phyloP scores from a whole-genome alignment of 2,113 vertebrate genomes.

The Fulica atra region DNA sequence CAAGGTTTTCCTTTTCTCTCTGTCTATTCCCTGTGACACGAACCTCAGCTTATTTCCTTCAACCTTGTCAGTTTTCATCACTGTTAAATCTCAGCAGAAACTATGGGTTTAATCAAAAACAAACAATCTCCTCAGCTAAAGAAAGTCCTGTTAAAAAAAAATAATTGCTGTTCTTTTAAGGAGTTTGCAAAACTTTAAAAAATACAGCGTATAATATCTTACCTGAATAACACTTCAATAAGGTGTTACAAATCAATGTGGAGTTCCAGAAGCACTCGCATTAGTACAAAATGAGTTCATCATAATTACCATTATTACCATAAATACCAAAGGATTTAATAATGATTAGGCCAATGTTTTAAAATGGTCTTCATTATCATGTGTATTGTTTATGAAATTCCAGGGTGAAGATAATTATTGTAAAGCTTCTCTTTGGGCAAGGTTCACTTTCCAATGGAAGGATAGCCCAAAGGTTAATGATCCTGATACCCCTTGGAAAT shows the following conservation, averaged over 20 bases:
- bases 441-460: not conserved
- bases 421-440: not conserved
- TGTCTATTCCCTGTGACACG: not conserved
- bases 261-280: not conserved
- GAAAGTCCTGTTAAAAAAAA: not conserved
- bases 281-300: slow-evolving; percentile 38
- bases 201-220: not conserved
- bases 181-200: slow-evolving; percentile 4
- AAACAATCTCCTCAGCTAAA: not conserved
- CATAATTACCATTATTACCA: slow-evolving; percentile 52
- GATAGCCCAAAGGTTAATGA: not conserved
- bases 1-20: not conserved
- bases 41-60: slow-evolving; percentile 25
- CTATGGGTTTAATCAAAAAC: not conserved
- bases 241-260: not conserved
- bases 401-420: not conserved
- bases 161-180: not conserved
- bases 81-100: slow-evolving; percentile 34
- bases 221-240: not conserved
- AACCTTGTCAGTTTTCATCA: slow-evolving; percentile 51
- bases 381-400: slow-evolving; percentile 38
- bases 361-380: not conserved
- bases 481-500: not conserved
- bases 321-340: slow-evolving; percentile 58
- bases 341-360: slow-evolving; percentile 39